Evolutionary conservation across 2,113 vertebrate species (phyloP).

Genomic region (Polypterus bichir): DNA sequence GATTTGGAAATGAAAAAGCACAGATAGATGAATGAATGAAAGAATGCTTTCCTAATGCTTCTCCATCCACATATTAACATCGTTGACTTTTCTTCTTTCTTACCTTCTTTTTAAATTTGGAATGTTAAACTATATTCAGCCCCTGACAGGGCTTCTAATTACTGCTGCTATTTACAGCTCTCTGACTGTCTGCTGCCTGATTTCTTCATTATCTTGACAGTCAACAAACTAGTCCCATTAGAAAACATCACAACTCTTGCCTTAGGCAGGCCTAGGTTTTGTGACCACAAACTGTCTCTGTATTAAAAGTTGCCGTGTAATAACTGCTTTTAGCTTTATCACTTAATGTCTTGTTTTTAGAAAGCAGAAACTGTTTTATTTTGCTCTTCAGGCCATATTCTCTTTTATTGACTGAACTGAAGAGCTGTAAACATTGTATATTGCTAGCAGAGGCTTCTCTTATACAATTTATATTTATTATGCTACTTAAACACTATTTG

Average conservation of each 20-base stretch:
- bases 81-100: too few species aligned
- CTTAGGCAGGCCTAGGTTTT: slow-evolving; percentile 59
- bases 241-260: slow-evolving; percentile 54
- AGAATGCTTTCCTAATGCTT: too few species aligned
- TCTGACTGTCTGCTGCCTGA: slow-evolving; percentile 57
- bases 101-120: not conserved
- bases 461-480: too few species aligned
- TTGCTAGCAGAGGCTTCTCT: slow-evolving; percentile 27
- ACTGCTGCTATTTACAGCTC: slow-evolving; percentile 69
- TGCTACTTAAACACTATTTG: too few species aligned
- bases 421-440: slow-evolving; percentile 51
- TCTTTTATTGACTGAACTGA: slow-evolving; percentile 56
- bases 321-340: slow-evolving; percentile 64
- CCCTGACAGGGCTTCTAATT: slow-evolving; percentile 72
- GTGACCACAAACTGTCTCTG: slow-evolving; percentile 65
- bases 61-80: too few species aligned
- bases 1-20: too few species aligned
- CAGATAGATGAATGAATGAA: too few species aligned
- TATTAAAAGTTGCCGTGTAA: slow-evolving; percentile 74
- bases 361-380: slow-evolving; percentile 49
- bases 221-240: slow-evolving; percentile 73
- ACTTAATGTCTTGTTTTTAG: slow-evolving; percentile 57
- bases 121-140: slow-evolving; percentile 40
- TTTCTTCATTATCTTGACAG: slow-evolving; percentile 88
- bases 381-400: slow-evolving; percentile 59